Evolutionary conservation across 2,888 invertebrate genomes (phyloP).

Genomic region (Prosapia bicincta): DNA sequence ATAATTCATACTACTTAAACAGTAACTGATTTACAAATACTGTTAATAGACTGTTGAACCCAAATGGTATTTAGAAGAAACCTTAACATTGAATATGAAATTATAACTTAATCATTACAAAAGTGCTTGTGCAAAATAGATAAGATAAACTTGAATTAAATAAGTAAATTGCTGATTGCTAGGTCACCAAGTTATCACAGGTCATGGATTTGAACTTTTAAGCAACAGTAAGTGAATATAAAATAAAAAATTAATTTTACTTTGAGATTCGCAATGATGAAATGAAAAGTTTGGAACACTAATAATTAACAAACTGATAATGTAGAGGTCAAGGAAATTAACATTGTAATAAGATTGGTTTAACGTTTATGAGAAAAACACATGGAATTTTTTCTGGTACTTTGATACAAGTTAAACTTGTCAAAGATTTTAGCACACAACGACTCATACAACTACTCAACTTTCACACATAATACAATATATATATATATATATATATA

Average conservation of each 20-base stretch:
- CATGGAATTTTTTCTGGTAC: neutral
- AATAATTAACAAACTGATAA: neutral
- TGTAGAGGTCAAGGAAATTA: neutral
- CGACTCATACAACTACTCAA: neutral
- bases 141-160: neutral
- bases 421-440: neutral
- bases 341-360: neutral
- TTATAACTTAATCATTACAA: too few relatives aligned
- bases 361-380: neutral
- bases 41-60: too few relatives aligned
- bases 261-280: neutral
- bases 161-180: neutral
- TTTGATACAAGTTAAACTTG: neutral
- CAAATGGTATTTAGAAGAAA: too few relatives aligned
- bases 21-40: too few relatives aligned
- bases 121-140: neutral
- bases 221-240: neutral
- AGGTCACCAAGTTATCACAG: neutral
- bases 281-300: neutral
- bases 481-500: neutral
- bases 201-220: neutral
- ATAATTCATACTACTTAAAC: too few relatives aligned
- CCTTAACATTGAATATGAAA: too few relatives aligned
- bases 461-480: neutral
- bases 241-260: neutral